Base-by-base conservation (phyloP, 2,888 invertebrate species). In the Drosophila affinis region DNA sequence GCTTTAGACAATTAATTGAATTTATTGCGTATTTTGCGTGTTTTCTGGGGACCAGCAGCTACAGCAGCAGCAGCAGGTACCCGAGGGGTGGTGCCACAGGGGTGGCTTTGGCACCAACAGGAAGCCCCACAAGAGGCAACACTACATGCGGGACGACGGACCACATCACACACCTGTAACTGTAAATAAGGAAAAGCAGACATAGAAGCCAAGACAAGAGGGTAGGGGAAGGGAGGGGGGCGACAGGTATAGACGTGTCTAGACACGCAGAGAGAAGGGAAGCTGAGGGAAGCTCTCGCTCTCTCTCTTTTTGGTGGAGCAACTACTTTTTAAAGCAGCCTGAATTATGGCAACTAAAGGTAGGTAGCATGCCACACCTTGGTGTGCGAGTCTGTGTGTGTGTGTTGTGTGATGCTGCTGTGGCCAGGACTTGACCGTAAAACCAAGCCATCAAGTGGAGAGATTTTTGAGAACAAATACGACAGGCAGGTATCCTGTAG, bases 1-100 rank as follows among this genome's bases (percentile, higher is more conserved):
- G 77, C 75, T 82, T 85, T 72, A 68, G 77, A 74, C 82, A 85
- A 85, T 81, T 81, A 81, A 81, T 81, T 81, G 86, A 81, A 85
- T 85, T 85, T 80, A 80, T 84, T 39, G 39, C 39, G 39, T 39
- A 39, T 39, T 39, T 39, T 39, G 39, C n/a, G 39, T 39, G 39
- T 39, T 39, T 39, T 39, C 39, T 14, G 39, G 39, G 39, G 14
- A 39, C 14, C 14, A 39, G 39, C 39, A 39, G 39, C 27, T 7
- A 1, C 27, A 7, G 27, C 27, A 7, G 34, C 34, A 14, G 34
- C 14, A 14, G 34, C 39, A 14, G 39, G 14, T 39, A 39, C 14
- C 14, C 7, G 14, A 39, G 14, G 29, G 29, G 24, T 34, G 34
- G 34, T 4, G 34, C 34, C 12, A 1, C 14, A 3, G 6, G 34